Evolutionary conservation across 1,140 invertebrate species (phyloP).

Genomic region (Scaptomyza pallida): DNA sequence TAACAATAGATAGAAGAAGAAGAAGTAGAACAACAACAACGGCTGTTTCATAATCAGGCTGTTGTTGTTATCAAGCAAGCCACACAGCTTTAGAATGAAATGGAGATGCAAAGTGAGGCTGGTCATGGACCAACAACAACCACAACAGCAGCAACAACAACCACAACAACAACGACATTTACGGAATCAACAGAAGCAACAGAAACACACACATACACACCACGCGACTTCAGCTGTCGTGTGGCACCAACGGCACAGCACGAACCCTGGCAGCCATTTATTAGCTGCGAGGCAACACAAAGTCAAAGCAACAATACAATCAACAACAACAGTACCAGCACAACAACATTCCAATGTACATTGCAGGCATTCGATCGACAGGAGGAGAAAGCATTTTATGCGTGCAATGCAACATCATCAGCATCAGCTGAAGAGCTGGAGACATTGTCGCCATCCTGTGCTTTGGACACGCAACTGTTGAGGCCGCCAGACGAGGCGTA

Average conservation of each 20-base stretch:
- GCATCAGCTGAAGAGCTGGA: constrained; percentile 12
- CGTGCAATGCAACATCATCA: constrained; percentile 40
- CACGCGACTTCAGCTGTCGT: constrained; percentile 57
- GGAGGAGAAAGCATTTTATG: constrained; percentile 53
- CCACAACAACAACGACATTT: constrained; percentile 12
- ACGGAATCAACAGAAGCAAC: too few relatives aligned
- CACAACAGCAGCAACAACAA: constrained; percentile 33
- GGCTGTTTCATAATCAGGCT: constrained; percentile 23
- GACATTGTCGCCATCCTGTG: constrained; percentile 32
- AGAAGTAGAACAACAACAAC: constrained; percentile 26
- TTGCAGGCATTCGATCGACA: constrained; percentile 54
- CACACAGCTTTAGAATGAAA: constrained; percentile 82
- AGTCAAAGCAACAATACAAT: constrained; percentile 19
- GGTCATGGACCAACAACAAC: constrained; percentile 76
- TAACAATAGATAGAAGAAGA: neutral
- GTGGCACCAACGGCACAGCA: constrained; percentile 50
- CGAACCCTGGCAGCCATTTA: constrained; percentile 59
- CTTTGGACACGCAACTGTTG: constrained; percentile 59
- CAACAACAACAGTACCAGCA: constrained; percentile 37
- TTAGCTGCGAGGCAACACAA: constrained; percentile 57
- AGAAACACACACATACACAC: constrained; percentile 31
- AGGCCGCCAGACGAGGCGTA: constrained; percentile 61
- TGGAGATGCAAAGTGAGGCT: constrained; percentile 81
- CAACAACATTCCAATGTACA: constrained; percentile 70
- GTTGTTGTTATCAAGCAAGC: constrained; percentile 45